phyloP scores from a whole-genome alignment of 2,888 invertebrate genomes.

The Macropis europaea region DNA sequence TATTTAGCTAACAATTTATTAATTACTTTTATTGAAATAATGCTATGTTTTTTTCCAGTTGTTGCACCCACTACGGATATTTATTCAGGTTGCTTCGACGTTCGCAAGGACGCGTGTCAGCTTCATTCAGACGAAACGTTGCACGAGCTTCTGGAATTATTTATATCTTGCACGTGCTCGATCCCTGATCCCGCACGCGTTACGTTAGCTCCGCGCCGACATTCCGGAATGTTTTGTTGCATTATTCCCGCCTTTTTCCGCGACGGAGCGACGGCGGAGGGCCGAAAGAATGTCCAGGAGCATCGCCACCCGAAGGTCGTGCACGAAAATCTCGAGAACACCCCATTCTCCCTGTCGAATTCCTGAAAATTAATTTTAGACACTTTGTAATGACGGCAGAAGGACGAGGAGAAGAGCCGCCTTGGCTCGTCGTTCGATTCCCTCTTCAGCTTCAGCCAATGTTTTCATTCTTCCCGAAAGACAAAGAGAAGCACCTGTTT shows the following conservation, averaged over 20 bases:
- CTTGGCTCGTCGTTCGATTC: neutral
- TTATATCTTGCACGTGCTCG: conserved; percentile 60
- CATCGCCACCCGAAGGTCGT: conserved; percentile 17
- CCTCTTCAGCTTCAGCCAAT: neutral
- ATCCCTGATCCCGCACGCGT: conserved; percentile 43
- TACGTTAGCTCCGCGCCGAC: conserved; percentile 53
- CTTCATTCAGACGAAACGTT: conserved; percentile 15
- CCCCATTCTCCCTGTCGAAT: neutral
- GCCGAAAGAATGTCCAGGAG: conserved; percentile 14
- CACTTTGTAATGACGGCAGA: neutral
- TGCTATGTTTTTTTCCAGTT: neutral
- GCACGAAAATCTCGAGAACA: neutral
- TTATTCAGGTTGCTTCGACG: neutral
- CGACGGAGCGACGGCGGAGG: neutral
- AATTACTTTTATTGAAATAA: too few species aligned
- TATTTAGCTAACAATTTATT: too few species aligned
- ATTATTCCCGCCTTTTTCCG: neutral
- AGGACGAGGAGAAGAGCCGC: neutral
- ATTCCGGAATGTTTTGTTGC: conserved; percentile 26
- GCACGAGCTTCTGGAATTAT: conserved; percentile 57
- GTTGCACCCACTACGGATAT: too few species aligned
- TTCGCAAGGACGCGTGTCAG: neutral
- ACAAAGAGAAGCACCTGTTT: too few species aligned
- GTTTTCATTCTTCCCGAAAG: too few species aligned
- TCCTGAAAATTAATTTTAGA: conserved; percentile 27